phyloP scores from a whole-genome alignment of 2,113 vertebrate species.

The Microtus montanus region DNA sequence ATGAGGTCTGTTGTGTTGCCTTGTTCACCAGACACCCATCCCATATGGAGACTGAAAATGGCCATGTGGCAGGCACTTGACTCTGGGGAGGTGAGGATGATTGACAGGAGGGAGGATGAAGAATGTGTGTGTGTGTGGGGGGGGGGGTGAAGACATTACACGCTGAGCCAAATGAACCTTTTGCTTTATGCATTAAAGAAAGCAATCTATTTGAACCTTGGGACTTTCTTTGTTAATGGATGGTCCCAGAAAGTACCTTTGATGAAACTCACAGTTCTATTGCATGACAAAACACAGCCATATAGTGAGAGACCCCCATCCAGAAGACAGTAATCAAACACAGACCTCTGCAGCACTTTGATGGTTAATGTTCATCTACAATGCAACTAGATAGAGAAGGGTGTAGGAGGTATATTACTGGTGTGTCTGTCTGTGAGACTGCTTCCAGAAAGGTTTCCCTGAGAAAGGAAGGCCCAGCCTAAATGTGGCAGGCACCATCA shows the following conservation, averaged over 20 bases:
- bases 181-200: slow-evolving; percentile 7
- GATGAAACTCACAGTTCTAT: background rate
- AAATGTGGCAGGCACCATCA: background rate
- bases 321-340: background rate
- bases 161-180: background rate
- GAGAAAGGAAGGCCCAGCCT: background rate
- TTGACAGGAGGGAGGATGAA: background rate
- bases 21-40: slow-evolving; percentile 5
- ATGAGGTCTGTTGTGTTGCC: background rate
- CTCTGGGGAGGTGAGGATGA: background rate
- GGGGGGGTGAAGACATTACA: background rate
- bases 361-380: background rate
- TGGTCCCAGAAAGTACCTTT: background rate
- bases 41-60: background rate
- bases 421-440: too few relatives aligned
- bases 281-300: background rate
- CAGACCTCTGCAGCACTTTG: background rate
- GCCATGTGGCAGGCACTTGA: background rate
- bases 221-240: background rate
- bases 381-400: background rate
- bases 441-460: background rate
- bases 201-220: background rate
- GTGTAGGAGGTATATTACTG: background rate
- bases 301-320: background rate
- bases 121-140: background rate